Evolutionary conservation across 2,888 invertebrate genomes (phyloP).

Genomic region (Sepioteuthis lessoniana): DNA sequence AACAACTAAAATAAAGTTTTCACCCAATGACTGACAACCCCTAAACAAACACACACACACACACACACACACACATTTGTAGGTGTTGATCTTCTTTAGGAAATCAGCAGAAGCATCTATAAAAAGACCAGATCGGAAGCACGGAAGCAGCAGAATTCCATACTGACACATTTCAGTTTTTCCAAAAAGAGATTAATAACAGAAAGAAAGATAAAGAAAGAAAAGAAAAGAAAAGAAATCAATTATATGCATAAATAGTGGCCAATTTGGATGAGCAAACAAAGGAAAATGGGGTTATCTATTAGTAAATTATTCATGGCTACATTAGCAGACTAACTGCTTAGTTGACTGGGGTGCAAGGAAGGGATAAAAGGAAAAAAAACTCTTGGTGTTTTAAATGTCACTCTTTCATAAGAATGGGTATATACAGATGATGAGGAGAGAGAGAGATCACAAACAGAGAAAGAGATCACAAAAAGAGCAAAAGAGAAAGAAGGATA

Average conservation of each 20-base stretch:
- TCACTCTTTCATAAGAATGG: neutral
- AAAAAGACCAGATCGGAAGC: neutral
- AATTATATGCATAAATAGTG: neutral
- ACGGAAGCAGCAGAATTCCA: neutral
- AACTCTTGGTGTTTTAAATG: neutral
- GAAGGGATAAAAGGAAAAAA: neutral
- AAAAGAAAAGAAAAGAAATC: neutral
- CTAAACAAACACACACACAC: too few relatives aligned
- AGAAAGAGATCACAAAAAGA: too few relatives aligned
- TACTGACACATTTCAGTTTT: neutral
- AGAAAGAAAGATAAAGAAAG: neutral
- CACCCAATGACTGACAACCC: too few relatives aligned
- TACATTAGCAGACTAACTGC: neutral
- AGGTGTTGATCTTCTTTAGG: too few relatives aligned
- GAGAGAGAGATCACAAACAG: neutral
- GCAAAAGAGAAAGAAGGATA: too few relatives aligned
- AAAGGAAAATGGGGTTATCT: neutral
- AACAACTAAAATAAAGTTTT: too few relatives aligned
- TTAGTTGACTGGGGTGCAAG: neutral
- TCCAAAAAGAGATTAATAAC: neutral
- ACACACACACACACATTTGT: too few relatives aligned
- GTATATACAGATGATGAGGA: neutral
- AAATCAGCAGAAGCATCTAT: neutral
- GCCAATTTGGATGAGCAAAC: neutral
- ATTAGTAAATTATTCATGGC: constrained; percentile 6